Base-by-base conservation (phyloP, 2,113 vertebrate species). In the Hipposideros armiger region DNA sequence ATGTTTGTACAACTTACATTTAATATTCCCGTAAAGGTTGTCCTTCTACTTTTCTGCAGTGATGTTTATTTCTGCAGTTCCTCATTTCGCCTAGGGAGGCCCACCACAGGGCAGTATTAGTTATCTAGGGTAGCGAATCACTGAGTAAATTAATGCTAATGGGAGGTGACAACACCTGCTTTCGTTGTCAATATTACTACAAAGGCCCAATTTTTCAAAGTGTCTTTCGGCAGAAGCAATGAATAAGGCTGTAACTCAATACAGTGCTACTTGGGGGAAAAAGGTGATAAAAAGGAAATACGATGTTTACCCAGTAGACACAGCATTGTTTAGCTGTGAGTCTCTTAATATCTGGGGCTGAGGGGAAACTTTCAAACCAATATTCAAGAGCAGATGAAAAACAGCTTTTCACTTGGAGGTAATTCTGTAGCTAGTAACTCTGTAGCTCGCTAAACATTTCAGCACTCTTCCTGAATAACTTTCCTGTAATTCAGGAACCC, bases 151-250 rank as follows among this genome's bases (percentile, higher is more conserved):
- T 76, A 92, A 93, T 92, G 94, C 73, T 89, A 91, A 98, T 72
- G 69, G 13, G 94, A 96, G 26, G 5, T 93, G 94, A 97, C 95
- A 97, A 5, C 19, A 96, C 91, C 96, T 78, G 69, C 83, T 95
- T 96, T 96, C 87, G 58, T 87, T 96, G 98, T 91, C 95, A 94
- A 64, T 80, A 94, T 52, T 67, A 54, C 40, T 97, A 64, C 80
- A 95, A 89, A 96, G 91, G 2, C 28, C 90, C 82, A 87, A 93
- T 96, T 97, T 97, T 95, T 98, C 97, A 97, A 72, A 95, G 83
- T 95, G 93, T 92, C 90, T 96, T 93, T 90, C 87, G 76, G 10
- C 32, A 78, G 93, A 60, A 70, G 93, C 74, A 36, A 64, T 90
- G 93, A 89, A 94, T 91, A 87, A 93, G 62, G 60, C 67, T 95